Evolutionary conservation across 2,797 vertebrate genomes (phyloP).

Genomic region (Neosilurus mollespiculum): DNA sequence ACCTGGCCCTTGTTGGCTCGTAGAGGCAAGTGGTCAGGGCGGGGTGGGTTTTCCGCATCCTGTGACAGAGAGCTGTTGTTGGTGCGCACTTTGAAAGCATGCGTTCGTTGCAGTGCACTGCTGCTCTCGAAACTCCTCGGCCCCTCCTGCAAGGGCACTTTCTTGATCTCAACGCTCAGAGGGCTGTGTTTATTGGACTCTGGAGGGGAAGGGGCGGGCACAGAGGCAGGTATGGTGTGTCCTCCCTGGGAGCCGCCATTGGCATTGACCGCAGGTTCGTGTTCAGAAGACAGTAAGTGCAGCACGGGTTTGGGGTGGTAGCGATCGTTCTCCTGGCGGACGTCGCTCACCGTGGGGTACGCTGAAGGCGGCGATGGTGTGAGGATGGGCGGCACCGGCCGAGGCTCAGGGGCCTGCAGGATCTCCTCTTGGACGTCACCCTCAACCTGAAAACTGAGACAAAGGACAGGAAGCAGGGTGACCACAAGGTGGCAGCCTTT

Average conservation of each 20-base stretch:
- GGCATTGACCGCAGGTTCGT: slow-evolving; percentile 85
- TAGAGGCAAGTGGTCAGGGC: slow-evolving; percentile 89
- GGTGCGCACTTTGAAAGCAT: slow-evolving; percentile 86
- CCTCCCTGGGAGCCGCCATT: slow-evolving; percentile 60
- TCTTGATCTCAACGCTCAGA: slow-evolving; percentile 95
- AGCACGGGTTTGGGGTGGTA: slow-evolving; percentile 97
- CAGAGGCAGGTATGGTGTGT: slow-evolving; percentile 64
- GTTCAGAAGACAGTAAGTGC: slow-evolving; percentile 79
- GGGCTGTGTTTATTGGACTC: slow-evolving; percentile 61
- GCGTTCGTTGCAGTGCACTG: slow-evolving; percentile 78
- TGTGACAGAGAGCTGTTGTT: slow-evolving; percentile 75
- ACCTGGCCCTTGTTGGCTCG: slow-evolving; percentile 72
- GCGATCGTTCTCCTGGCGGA: slow-evolving; percentile 95
- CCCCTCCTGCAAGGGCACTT: slow-evolving; percentile 91
- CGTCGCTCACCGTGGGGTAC: slow-evolving; percentile 92
- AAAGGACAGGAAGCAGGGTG: background rate
- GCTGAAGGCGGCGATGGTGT: slow-evolving; percentile 94
- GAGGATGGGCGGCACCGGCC: slow-evolving; percentile 92
- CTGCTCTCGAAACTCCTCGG: slow-evolving; percentile 87
- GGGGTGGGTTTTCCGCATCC: slow-evolving; percentile 73
- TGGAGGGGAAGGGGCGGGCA: slow-evolving; percentile 50
- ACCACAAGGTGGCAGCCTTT: slow-evolving; percentile 53
- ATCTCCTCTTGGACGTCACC: slow-evolving; percentile 96
- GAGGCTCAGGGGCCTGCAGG: slow-evolving; percentile 93
- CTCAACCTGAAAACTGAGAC: slow-evolving; percentile 85